Base-by-base conservation (phyloP, 2,797 vertebrate species). In the Spinus olivaceus region DNA sequence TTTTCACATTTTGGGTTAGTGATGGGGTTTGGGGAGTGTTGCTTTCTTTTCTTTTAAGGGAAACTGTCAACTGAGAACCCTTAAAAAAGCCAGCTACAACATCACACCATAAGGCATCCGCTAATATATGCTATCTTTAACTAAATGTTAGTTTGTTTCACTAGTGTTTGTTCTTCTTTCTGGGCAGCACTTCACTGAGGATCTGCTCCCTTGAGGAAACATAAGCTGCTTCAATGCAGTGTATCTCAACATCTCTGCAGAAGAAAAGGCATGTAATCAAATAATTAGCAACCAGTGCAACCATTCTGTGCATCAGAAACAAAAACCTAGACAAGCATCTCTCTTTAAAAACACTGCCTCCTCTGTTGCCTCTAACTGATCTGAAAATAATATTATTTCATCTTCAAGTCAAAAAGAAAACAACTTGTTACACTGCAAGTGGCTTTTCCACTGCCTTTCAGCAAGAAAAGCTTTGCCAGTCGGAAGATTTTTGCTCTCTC, bases 381-480 rank as follows among this genome's bases (percentile, higher is more conserved):
- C 66, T 88, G 49, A 94, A 86, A 90, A 95, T 39, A 94, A 50
- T 63, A 70, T 70, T 70, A 63, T 59, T 91, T 93, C 54, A 84
- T 83, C 77, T 93, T 88, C 63, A 71, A 84, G 73, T n/a, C 23
- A 86, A 77, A 93, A 92, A 92, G 56, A 94, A 96, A 96, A 85
- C 70, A 88, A 89, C 81, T 84, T 77, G 61, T 85, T 91, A 86
- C 28, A 53, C 9, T 66, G 39, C 2, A 19, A 93, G 50, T 60
- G 61, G 69, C 54, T 94, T 82, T 92, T 81, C 42, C 39, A 37
- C 9, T 81, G 81, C 82, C 50, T 82, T 87, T 83, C 67, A 72
- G 21, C 53, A 66, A 91, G 83, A 78, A 93, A 95, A 95, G 61
- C 80, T 91, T 86, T 46, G 57, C 33, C 49, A 85, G 56, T 59